Base-by-base conservation (phyloP, 2,888 invertebrate genomes). In the Tenthredo distinguenda region DNA sequence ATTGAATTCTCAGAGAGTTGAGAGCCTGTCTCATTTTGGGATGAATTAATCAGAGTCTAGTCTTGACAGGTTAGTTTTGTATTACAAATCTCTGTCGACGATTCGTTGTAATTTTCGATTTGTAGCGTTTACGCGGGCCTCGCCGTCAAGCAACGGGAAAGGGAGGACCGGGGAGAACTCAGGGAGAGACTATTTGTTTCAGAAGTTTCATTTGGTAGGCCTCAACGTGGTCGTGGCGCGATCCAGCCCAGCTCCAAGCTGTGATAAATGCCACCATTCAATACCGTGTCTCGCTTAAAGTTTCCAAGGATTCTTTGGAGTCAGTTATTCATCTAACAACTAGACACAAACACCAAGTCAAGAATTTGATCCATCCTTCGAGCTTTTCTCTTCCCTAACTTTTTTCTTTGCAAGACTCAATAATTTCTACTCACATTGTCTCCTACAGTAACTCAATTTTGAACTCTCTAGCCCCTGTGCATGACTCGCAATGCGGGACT, bases 21-120 rank as follows among this genome's bases (percentile, higher is more conserved):
- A 47, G 31, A 62, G n/a, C 68, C 40, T 50, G 34, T 65, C 37
- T 34, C 50, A 77, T 55, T 31, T 76, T 7, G 62, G 43, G 76
- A 76, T 47, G 18, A 76, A 84, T 84, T 84, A 84, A 84, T 84
- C 84, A 76, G 84, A 71, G 74, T 76, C 55, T 31, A 84, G 21
- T n/a, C 37, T 77, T 55, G 79, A 85, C 65, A 65, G 65, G 79
- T 62, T 31, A 77, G 65, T 43, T 76, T 79, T 68, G 85, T 68
- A 50, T 79, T 85, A 85, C 65, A 65, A 79, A 85, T 47, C 47
- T 18, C 79, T 26, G 40, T 37, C 76, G 84, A 76, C 58, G 76
- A 50, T 84, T 62, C 74, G 62, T 58, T 84, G 84, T 65, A 85
- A 65, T 85, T 85, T 85, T 85, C 77, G n/a, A 85, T 85, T 79